Conservation (phyloP, 1,140 invertebrate genomes). For the Musca domestica region DNA sequence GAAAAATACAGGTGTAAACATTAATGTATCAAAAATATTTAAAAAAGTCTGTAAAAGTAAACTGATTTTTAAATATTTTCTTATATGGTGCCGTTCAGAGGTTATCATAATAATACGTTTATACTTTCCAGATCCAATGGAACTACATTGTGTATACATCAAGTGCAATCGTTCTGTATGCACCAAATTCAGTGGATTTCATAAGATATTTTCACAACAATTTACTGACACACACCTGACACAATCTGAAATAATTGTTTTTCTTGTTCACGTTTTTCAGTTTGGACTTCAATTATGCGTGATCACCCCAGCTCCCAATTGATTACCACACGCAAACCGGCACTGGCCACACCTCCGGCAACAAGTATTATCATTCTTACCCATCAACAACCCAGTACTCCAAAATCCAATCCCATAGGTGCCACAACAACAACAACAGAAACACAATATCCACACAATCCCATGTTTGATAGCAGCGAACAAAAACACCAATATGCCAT, state of each 20-base stretch:
- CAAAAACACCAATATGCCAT: slow-evolving; percentile 47
- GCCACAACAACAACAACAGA: neutral
- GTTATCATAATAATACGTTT: too few relatives aligned
- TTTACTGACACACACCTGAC: too few relatives aligned
- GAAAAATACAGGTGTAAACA: too few relatives aligned
- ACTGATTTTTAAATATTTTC: too few relatives aligned
- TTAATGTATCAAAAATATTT: too few relatives aligned
- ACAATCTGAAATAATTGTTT: neutral
- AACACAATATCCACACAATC: slow-evolving; percentile 35
- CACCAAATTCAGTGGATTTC: too few relatives aligned
- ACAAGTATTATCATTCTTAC: slow-evolving; percentile 46
- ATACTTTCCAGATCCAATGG: too few relatives aligned
- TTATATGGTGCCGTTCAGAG: too few relatives aligned
- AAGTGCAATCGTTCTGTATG: too few relatives aligned
- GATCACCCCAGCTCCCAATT: slow-evolving; percentile 55
- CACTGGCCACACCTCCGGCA: slow-evolving; percentile 41
- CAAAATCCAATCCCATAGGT: neutral
- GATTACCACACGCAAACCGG: slow-evolving; percentile 44
- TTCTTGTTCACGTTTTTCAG: slow-evolving; percentile 55
- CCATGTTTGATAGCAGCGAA: slow-evolving; percentile 44
- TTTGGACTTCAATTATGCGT: slow-evolving; percentile 66
- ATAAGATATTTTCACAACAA: too few relatives aligned
- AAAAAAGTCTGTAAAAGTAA: too few relatives aligned
- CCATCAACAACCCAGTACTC: slow-evolving; percentile 33
- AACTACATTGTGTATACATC: too few relatives aligned